Conservation (phyloP, 2,113 vertebrate genomes). For the Seriola rivoliana region DNA sequence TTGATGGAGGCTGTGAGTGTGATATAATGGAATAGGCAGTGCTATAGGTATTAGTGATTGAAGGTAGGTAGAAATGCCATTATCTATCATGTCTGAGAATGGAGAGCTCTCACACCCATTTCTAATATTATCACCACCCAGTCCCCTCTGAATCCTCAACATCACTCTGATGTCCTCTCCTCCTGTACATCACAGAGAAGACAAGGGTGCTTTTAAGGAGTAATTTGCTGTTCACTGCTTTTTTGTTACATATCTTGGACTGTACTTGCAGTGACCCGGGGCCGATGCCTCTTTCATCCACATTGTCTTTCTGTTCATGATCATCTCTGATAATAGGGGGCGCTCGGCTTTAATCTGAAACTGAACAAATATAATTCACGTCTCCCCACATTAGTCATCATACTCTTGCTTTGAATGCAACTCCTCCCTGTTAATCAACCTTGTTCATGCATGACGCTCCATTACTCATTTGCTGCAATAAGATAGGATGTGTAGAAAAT, state of each 20-base stretch:
- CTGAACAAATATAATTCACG: slow-evolving; percentile 65
- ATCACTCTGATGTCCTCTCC: slow-evolving; percentile 63
- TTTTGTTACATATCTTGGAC: slow-evolving; percentile 51
- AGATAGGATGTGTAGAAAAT: slow-evolving; percentile 71
- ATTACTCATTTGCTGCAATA: slow-evolving; percentile 57
- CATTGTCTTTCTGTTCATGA: slow-evolving; percentile 43
- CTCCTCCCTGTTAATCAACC: slow-evolving; percentile 71
- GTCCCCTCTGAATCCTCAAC: slow-evolving; percentile 45
- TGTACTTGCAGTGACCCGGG: slow-evolving; percentile 51
- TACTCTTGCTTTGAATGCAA: slow-evolving; percentile 60
- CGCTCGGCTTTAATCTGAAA: slow-evolving; percentile 64
- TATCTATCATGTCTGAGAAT: slow-evolving; percentile 58
- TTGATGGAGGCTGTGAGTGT: slow-evolving; percentile 32
- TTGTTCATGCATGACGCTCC: slow-evolving; percentile 64
- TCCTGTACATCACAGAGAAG: slow-evolving; percentile 59
- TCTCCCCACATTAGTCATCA: slow-evolving; percentile 72
- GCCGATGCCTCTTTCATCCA: slow-evolving; percentile 40
- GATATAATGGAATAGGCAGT: slow-evolving; percentile 55
- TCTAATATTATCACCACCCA: slow-evolving; percentile 54
- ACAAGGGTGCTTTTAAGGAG: slow-evolving; percentile 75
- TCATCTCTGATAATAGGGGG: slow-evolving; percentile 57
- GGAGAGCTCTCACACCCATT: slow-evolving; percentile 61
- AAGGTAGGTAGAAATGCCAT: slow-evolving; percentile 55
- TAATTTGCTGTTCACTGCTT: slow-evolving; percentile 60
- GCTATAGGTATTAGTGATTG: slow-evolving; percentile 49